Base-by-base conservation (phyloP, 2,888 invertebrate genomes). In the Cancer borealis region DNA sequence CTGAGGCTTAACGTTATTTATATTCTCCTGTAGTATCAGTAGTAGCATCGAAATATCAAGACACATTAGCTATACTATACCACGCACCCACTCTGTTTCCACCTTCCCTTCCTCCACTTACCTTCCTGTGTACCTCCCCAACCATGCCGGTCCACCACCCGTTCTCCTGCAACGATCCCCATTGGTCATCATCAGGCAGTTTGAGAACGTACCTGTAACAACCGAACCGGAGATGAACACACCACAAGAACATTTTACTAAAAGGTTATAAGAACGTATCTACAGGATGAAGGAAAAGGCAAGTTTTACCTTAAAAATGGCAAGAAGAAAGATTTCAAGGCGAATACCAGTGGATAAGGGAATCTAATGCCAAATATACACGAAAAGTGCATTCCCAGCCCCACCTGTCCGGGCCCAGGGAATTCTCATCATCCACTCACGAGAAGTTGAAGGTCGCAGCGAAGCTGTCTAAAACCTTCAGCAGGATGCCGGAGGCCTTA, bases 161-260 rank as follows among this genome's bases (percentile, higher is more conserved):
- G 21, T 88, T 88, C 30, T 93, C 89, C 73, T 89, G 47, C 17
- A 93, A 26, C 17, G 92, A 26, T 0, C 92, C 92, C 92, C 92
- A 93, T 73, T 93, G 92, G 92, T 93, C 92, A 21, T 93, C 92
- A 26, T 93, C 92, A 12, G 92, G 92, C 66, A 93, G 89, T 21
- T 93, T 93, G 26, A 93, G 89, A 6, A 26, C 39, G 89, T 93
- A 93, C 73, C 92, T 93, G 89, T 10, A 89, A 0, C n/a, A 60
- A 21, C 8, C 6, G 60, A 47, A 60, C 8, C 14, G n/a, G 5
- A 0, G 1, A 45, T 14, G 45, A 91, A 66, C n/a, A 66, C 60
- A 91, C 60, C 39, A 39, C 60, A 91, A 60, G 54, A 3, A 60
- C 39, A 60, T 8, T 12, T 21, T 39, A 84, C 5, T 8, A 47